Base-by-base conservation (phyloP, 2,888 invertebrate genomes). In the Scelioninae gen. 2 region DNA sequence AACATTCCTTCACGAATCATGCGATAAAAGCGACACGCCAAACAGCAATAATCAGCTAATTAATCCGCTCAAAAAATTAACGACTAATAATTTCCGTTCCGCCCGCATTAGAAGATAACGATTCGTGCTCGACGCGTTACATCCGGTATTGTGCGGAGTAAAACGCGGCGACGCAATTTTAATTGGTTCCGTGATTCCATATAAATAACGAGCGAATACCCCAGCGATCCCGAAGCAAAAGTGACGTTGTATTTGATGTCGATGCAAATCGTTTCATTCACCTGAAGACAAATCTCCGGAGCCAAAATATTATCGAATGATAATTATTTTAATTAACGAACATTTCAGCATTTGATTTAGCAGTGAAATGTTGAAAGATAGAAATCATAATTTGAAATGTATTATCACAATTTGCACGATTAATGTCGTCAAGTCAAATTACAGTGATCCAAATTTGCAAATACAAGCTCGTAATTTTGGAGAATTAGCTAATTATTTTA, bases 31-130 rank as follows among this genome's bases (percentile, higher is more conserved):
- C 43, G 16, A 37, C 33, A 55, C 25, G 33, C 25, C 11, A 39
- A 46, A 55, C 46, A 37, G 10, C 41, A 33, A 41, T 57, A 41
- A 57, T 52, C 43, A 9, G 2, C 53, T 4, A 33, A 64, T 57
- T 57, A 67, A 67, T 67, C 57, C 25, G 39, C 39, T 65, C 18
- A 39, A 55, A 55, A 46, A 65, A 46, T 55, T 41, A 46, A 28
- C 11, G 18, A 37, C 39, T 55, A 39, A 65, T 55, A 53, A 31
- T 41, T 53, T 25, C 52, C 16, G 39, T 50, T 31, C 18, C n/a
- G 33, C n/a, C 2, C 13, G 6, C n/a, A 50, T 50, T 50, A 50
- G 31, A 25, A 33, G 15, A 7, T 18, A 50, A 50, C 16, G 48
- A 33, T 33, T 50, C 11, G 28, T 18, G 33, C n/a, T 33, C 33